Conservation (phyloP, 2,113 vertebrate species). For the Proteles cristata region DNA sequence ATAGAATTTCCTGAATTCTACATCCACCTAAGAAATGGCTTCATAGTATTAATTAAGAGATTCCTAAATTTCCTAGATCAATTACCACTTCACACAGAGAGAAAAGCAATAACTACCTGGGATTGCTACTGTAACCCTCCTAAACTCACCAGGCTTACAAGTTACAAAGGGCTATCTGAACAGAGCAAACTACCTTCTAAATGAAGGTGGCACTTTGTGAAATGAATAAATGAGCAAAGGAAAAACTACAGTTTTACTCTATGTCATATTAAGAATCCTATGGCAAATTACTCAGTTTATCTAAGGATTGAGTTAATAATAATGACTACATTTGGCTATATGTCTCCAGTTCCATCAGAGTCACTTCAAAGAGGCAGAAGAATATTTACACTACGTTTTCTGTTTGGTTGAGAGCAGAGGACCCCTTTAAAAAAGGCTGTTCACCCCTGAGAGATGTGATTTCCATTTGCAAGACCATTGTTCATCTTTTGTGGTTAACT, state of each 20-base stretch:
- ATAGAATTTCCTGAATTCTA: not conserved
- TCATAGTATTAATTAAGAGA: slow-evolving; percentile 12
- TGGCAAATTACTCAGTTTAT: not conserved
- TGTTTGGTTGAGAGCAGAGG: not conserved
- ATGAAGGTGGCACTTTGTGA: not conserved
- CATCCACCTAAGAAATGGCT: not conserved
- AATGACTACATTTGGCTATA: not conserved
- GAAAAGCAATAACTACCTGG: not conserved
- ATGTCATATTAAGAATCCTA: not conserved
- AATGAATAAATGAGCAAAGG: slow-evolving; percentile 3
- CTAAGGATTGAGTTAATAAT: not conserved
- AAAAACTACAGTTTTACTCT: not conserved
- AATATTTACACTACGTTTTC: not conserved
- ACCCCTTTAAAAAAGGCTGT: not conserved
- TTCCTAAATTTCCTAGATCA: slow-evolving; percentile 19
- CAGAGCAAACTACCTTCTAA: not conserved
- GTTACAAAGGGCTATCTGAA: not conserved
- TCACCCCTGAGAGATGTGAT: not conserved
- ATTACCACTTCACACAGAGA: not conserved
- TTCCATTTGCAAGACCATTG: not conserved
- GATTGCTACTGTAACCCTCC: not conserved
- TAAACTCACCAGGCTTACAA: not conserved
- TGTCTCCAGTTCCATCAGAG: not conserved
- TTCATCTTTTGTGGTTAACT: not conserved
- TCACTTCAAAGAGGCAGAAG: not conserved